Percentiles rank a stretch among this genome's conserved stretches.
Evolutionary conservation across 1,140 invertebrate species (phyloP).

Genomic region (Bathynomus jamesi): DNA sequence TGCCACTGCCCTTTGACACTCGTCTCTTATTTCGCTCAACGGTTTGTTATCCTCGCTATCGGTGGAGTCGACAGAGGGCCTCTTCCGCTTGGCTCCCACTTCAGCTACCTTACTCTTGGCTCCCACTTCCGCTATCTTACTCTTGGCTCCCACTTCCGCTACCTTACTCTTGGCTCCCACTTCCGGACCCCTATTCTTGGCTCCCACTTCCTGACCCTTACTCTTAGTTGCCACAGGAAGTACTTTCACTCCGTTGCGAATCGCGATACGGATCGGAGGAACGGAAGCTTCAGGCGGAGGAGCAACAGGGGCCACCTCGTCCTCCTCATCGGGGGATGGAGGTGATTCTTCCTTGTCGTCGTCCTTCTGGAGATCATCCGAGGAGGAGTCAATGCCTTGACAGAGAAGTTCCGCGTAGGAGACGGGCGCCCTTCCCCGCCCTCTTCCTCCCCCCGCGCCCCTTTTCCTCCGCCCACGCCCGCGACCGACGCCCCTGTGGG

Average conservation of each 20-base stretch:
- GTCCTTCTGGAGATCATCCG: slow-evolving; percentile 8
- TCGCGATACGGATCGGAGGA: slow-evolving; percentile 49
- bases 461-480: not conserved
- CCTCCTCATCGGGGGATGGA: slow-evolving; percentile 15
- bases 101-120: not conserved
- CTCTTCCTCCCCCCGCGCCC: not conserved
- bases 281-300: slow-evolving; percentile 7
- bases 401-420: not conserved
- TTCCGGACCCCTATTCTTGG: not conserved
- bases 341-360: slow-evolving; percentile 16
- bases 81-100: not conserved
- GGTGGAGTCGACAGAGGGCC: slow-evolving; percentile 17
- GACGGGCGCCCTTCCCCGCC: not conserved
- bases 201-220: not conserved
- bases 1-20: slow-evolving; percentile 33
- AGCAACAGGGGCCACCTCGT: slow-evolving; percentile 16
- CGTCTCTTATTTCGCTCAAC: slow-evolving; percentile 13
- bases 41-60: slow-evolving; percentile 29
- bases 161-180: not conserved
- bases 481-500: not conserved
- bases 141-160: not conserved
- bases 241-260: slow-evolving; percentile 62
- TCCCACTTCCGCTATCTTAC: no score
- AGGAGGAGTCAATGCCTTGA: not conserved
- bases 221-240: slow-evolving; percentile 38